Conservation (phyloP, 2,797 vertebrate species). For the Gouania willdenowi region DNA sequence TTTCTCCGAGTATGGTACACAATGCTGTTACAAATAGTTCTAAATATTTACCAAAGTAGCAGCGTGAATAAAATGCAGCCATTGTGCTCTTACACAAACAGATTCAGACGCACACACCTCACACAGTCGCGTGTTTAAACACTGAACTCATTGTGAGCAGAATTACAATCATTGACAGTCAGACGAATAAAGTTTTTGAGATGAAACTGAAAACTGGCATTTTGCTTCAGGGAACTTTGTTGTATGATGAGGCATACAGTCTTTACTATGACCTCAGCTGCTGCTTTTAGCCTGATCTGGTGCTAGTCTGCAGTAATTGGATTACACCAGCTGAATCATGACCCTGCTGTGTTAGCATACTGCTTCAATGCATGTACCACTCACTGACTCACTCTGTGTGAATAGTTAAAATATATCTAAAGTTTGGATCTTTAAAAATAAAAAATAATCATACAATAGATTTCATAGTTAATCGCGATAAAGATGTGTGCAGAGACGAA, state of each 20-base stretch:
- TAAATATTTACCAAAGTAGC: too few relatives aligned
- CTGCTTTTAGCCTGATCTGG: conserved; percentile 58
- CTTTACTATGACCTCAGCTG: conserved; percentile 52
- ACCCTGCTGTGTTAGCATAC: conserved; percentile 26
- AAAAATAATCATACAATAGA: too few relatives aligned
- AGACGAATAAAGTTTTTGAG: not conserved
- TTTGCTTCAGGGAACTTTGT: conserved; percentile 18
- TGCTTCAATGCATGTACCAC: conserved; percentile 1
- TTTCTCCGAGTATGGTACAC: too few relatives aligned
- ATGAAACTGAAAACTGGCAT: conserved; percentile 10
- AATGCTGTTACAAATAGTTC: too few relatives aligned
- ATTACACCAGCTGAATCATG: conserved; percentile 50
- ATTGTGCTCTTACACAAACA: too few relatives aligned
- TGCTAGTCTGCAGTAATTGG: conserved; percentile 46
- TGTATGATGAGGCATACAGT: conserved; percentile 23
- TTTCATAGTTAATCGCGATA: too few relatives aligned
- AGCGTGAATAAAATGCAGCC: too few relatives aligned
- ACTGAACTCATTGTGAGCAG: conserved; percentile 27
- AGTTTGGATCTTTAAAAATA: too few relatives aligned
- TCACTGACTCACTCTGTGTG: not conserved
- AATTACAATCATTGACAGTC: conserved; percentile 10
- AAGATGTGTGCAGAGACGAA: too few relatives aligned
- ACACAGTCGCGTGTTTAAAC: conserved; percentile 2
- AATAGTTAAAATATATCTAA: too few relatives aligned
- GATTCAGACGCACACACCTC: not conserved